phyloP scores from a whole-genome alignment of 2,113 vertebrate species.

The Ibidorhyncha struthersii region DNA sequence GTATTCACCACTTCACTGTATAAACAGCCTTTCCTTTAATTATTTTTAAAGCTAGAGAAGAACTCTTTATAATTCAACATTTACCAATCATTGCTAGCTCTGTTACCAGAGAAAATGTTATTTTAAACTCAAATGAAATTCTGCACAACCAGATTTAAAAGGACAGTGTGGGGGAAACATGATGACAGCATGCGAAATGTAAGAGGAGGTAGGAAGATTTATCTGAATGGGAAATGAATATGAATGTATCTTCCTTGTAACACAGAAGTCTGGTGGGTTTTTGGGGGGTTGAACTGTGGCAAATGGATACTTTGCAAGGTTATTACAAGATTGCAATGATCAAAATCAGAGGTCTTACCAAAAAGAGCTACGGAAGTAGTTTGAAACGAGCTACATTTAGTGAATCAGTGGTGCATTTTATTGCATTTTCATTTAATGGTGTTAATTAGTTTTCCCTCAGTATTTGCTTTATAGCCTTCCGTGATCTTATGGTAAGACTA shows the following conservation, averaged over 20 bases:
- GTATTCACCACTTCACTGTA: background rate
- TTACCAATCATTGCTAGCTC: background rate
- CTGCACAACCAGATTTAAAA: background rate
- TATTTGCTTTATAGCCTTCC: background rate
- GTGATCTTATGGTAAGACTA: background rate
- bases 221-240: background rate
- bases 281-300: background rate
- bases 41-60: background rate
- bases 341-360: background rate
- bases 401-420: background rate
- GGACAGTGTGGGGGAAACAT: background rate
- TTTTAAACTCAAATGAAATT: background rate
- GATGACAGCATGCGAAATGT: background rate
- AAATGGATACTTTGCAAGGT: background rate
- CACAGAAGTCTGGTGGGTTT: background rate
- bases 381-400: background rate
- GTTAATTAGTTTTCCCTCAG: background rate
- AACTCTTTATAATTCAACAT: background rate
- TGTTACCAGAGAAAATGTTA: background rate
- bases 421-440: background rate
- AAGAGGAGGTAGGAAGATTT: background rate
- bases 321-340: background rate
- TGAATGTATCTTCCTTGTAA: background rate
- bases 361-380: background rate
- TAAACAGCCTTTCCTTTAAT: background rate